Percentiles rank a stretch among this genome's conserved stretches.
Evolutionary conservation across 2,797 vertebrate genomes (phyloP).

Genomic region (Chrysocyon brachyurus): DNA sequence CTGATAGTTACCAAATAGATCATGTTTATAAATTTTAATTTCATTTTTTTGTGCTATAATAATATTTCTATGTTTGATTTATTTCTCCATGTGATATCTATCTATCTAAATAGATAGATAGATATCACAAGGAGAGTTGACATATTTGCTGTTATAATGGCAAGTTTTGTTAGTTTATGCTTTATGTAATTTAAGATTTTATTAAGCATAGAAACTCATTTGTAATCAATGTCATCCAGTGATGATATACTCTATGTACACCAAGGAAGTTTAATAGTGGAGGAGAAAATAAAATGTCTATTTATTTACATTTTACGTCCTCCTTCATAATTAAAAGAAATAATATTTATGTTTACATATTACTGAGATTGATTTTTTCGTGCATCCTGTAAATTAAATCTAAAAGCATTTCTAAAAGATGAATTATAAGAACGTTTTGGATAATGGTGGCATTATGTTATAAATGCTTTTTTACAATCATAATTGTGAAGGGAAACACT

Average conservation of each 20-base stretch:
- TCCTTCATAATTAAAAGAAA: background rate
- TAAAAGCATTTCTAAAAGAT: background rate
- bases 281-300: background rate
- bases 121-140: background rate
- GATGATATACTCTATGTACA: background rate
- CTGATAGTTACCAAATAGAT: background rate
- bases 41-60: background rate
- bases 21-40: background rate
- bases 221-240: background rate
- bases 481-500: background rate
- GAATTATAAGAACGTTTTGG: background rate
- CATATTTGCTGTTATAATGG: background rate
- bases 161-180: background rate
- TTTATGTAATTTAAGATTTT: background rate
- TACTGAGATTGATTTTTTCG: background rate
- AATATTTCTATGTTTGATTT: background rate
- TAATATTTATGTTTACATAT: background rate
- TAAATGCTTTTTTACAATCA: background rate
- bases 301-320: background rate
- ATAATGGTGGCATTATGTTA: background rate
- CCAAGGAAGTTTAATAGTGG: background rate
- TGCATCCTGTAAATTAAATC: background rate
- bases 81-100: background rate
- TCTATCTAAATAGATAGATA: background rate
- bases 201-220: background rate